Evolutionary conservation across 1,140 invertebrate species (phyloP), one percentile per base, ranked within the genome.

Genomic region (Microplitis mediator): DNA sequence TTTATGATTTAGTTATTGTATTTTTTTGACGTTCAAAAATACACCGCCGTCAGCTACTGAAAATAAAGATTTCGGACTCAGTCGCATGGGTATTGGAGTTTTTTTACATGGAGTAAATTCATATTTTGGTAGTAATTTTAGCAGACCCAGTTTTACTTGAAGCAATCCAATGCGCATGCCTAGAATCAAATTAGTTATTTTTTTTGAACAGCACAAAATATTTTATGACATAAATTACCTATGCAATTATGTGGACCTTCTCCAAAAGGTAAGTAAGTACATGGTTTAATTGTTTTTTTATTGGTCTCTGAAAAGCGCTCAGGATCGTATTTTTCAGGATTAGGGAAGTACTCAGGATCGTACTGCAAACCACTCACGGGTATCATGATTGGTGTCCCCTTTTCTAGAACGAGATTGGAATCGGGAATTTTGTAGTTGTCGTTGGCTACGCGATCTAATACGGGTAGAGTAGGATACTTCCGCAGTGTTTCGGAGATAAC

Each of bases 241-340:
- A 91, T 90, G 71, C 90, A 91, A 74, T 87, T 89, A 34, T 89
- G 79, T 3, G 87, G 86, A 14, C 90, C 90, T 39, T 88, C 88
- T 11, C 90, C 89, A 79, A 91, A 91, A 5, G 90, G 89, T 32
- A 91, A 77, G 74, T 87, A 90, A 3, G 82, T 81, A 69, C 76
- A 85, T 1, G 80, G 75, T 62, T 79, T 66, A 63, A 83, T 79
- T 39, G 81, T 69, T 2, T 69, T 72, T 36, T 83, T 84, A 58
- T 87, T 87, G 35, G 85, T 84, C 8, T 88, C 85, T 0, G 86
- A 78, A 79, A 93, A 94, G 56, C 92, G 83, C 73, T 93, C 89
- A 0, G 93, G 93, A 83, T 92, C 87, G 76, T 91, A 94, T 11
- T 80, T 81, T n/a, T 91, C 84, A 0, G 93, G 92, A 68, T 93